Evolutionary conservation across 2,797 vertebrate species (phyloP), one percentile per base, ranked within the genome.

Genomic region (Pteronotus mesoamericanus): DNA sequence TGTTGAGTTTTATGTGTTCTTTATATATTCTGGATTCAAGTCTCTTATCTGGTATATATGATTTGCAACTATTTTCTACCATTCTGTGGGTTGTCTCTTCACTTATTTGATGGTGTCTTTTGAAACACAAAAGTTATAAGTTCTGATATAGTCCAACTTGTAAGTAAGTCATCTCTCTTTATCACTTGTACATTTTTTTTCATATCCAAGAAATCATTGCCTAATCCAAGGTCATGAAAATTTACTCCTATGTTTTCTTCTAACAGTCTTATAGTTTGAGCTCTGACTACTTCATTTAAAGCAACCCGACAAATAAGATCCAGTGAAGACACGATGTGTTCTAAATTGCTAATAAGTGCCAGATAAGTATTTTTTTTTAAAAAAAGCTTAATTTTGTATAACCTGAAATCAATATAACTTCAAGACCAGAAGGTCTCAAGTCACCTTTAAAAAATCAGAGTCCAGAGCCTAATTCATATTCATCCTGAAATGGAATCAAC

Each of bases 401-500:
- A 89, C 46, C 34, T 84, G 71, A 89, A 95, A 86, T 75, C 46
- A 61, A 16, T 86, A 78, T 59, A 69, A 74, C 88, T 87, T 89
- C 4, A 89, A 84, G n/a, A 96, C 15, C 18, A 92, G 61, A 66
- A 12, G 19, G 4, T 22, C 37, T 89, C 72, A 82, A 90, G 19
- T 68, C 66, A 61, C 42, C 39, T 64, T 88, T 55, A 95, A 91
- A 89, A 75, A 82, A 84, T 44, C 37, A 86, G 44, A 83, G 15
- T 83, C 69, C 48, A 64, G 69, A 79, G 21, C 24, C 66, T 37
- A 86, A 61, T 84, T 91, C 86, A 87, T 48, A 71, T 80, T 94
- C 55, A 83, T 42, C 29, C 24, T 85, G 77, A 92, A 90, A 92
- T n/a, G 72, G 37, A 88, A 77, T 86, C 34, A 78, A 48, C 6